Percentiles rank a stretch among this genome's conserved stretches.
Evolutionary conservation across 1,140 invertebrate species (phyloP).

Genomic region (Plectrocnemia conspersa): DNA sequence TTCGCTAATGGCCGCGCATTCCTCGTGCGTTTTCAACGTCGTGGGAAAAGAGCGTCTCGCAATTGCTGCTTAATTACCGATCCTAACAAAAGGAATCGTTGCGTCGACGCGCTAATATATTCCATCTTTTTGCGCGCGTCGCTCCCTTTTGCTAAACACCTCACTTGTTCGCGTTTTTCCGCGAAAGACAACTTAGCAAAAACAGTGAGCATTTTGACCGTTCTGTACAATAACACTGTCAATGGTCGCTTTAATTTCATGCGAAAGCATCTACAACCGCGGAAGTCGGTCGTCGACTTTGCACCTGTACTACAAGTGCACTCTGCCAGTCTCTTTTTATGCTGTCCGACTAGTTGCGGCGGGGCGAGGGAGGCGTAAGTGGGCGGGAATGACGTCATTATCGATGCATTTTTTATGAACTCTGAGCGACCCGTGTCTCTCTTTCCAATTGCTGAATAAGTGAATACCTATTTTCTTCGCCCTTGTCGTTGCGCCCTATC

Average conservation of each 20-base stretch:
- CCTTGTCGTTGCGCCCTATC: slow-evolving; percentile 10
- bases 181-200: too few species aligned
- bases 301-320: not conserved
- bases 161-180: slow-evolving; percentile 12
- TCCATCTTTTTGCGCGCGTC: slow-evolving; percentile 1
- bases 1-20: too few species aligned
- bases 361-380: not conserved
- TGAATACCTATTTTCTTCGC: slow-evolving; percentile 24
- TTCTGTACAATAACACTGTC: too few species aligned
- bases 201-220: too few species aligned
- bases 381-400: slow-evolving; percentile 32
- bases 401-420: slow-evolving; percentile 30
- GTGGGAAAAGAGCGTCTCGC: slow-evolving; percentile 12
- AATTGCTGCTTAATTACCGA: slow-evolving; percentile 16
- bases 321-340: not conserved
- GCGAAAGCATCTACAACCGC: too few species aligned
- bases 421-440: slow-evolving; percentile 20
- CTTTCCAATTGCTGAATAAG: slow-evolving; percentile 26
- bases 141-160: slow-evolving; percentile 3
- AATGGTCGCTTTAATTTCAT: too few species aligned
- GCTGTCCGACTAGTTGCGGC: not conserved
- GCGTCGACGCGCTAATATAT: not conserved
- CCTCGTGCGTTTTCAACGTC: too few species aligned
- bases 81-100: slow-evolving; percentile 8
- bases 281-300: slow-evolving; percentile 1